Base-by-base conservation (phyloP, 2,888 invertebrate genomes). In the Eutolmus rufibarbis region DNA sequence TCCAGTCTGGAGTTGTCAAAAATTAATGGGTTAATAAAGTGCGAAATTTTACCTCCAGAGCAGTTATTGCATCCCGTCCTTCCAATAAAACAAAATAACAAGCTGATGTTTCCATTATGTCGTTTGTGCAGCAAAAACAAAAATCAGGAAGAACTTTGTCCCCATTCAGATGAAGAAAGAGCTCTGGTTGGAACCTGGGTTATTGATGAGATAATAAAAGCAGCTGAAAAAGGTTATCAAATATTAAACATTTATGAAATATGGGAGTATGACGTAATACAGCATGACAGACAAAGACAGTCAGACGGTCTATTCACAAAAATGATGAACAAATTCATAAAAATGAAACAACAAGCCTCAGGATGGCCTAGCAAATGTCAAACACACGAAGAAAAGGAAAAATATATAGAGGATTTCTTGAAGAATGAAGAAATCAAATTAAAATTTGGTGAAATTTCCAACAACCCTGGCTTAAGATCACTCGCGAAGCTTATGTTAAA, bases 131-230 rank as follows among this genome's bases (percentile, higher is more conserved):
- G 86, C 66, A 1, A 1, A 8, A 0, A 8, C 1, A 37, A 37
- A 9, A 37, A 8, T 2, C 37, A 9, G n/a, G n/a, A n/a, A n/a
- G n/a, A n/a, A 37, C 1, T 1, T 37, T 37, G 37, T 7, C 8
- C 37, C 1, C 37, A 37, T 37, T 2, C 7, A 8, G 37, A 46
- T 51, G 88, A 88, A 87, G 74, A 89, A 89, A 81, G 89, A 90
- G 77, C 82, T 14, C 46, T 88, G 78, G 79, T 79, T 43, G 91
- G 91, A 0, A 91, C 91, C 0, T 91, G 90, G 90, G 89, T 90
- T 57, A 90, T 90, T 9, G 90, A 90, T 31, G 91, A 91, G 87
- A 78, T 91, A 5, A 74, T 89, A 66, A 89, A 89, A 81, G 91
- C 91, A 23, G 1, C 46, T 89, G 23, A 88, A 89, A 79, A 90